Evolutionary conservation across 2,797 vertebrate genomes (phyloP).

Genomic region (Rhabdomys pumilio): DNA sequence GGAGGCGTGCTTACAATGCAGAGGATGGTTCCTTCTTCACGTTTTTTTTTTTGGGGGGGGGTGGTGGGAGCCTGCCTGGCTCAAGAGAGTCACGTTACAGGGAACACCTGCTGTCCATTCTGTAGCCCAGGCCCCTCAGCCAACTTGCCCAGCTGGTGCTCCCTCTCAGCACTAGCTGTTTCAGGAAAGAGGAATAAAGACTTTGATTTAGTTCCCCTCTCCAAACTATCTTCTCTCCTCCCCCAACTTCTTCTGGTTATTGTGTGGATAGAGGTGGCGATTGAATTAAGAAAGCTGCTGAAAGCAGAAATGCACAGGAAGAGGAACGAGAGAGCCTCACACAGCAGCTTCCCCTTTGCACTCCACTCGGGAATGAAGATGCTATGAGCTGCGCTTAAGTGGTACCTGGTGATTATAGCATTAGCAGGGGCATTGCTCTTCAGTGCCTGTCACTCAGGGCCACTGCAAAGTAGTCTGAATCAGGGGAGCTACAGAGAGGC

Average conservation of each 20-base stretch:
- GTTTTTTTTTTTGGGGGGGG: slow-evolving; percentile 68
- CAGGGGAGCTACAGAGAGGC: slow-evolving; percentile 71
- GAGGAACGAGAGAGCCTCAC: slow-evolving; percentile 5
- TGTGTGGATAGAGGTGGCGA: slow-evolving; percentile 71
- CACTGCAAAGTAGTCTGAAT: slow-evolving; percentile 68
- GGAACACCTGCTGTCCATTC: slow-evolving; percentile 87
- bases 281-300: slow-evolving; percentile 86
- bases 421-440: slow-evolving; percentile 52
- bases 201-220: slow-evolving; percentile 47
- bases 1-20: slow-evolving; percentile 85
- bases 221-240: slow-evolving; percentile 50
- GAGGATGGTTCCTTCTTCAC: slow-evolving; percentile 84
- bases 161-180: slow-evolving; percentile 48
- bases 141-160: slow-evolving; percentile 60
- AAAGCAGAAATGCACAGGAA: slow-evolving; percentile 62
- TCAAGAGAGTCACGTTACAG: slow-evolving; percentile 84
- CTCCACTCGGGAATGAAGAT: neutral
- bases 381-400: slow-evolving; percentile 25
- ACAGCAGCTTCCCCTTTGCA: neutral
- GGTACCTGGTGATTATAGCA: slow-evolving; percentile 75
- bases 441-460: slow-evolving; percentile 68
- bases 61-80: slow-evolving; percentile 80
- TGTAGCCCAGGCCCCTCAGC: slow-evolving; percentile 69
- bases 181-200: slow-evolving; percentile 67
- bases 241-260: slow-evolving; percentile 68